Base-by-base conservation (phyloP, 2,797 vertebrate species). In the Cryptoprocta ferox region DNA sequence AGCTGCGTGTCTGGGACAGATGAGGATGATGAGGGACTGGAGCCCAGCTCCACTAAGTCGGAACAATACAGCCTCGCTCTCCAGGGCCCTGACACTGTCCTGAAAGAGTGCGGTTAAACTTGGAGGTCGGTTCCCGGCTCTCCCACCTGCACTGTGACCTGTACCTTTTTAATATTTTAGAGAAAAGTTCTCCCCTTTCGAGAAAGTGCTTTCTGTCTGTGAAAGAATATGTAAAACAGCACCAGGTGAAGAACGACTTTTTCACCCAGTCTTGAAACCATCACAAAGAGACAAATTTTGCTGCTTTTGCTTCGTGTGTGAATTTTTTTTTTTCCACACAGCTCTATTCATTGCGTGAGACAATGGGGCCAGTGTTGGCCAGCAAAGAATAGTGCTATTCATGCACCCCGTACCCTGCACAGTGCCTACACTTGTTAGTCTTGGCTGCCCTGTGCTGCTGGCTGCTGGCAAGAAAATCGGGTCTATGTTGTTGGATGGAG, bases 231-330 rank as follows among this genome's bases (percentile, higher is more conserved):
- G 97, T 98, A 98, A 98, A 98, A 96, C 63, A 96, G 97, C 87
- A 61, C 97, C 97, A 98, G 97, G 98, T 97, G 97, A 94, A 89
- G 98, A 94, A 89, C 56, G 97, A 98, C 97, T 97, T 98, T 97
- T 97, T 93, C 95, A 96, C 96, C 97, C 93, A 94, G 97, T 96
- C 97, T 98, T 94, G 82, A 97, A 97, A 95, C 85, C 96, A 89
- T 98, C 95, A 91, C 97, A 95, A 97, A 98, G 97, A 98, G 95
- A 94, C 97, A 96, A 97, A 94, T 98, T 98, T 98, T 97, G 95
- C 96, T 30, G 90, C n/a, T n/a, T 97, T 98, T 42, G 68, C 95
- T 86, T 63, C 26, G 0, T 9, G 97, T 97, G 97, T 98, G 35
- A 86, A 76, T 21, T 97, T 86, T 91, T 56, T 56, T 50, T 61